Base-by-base conservation (phyloP, 1,140 invertebrate genomes). In the Micrasema minimum region DNA sequence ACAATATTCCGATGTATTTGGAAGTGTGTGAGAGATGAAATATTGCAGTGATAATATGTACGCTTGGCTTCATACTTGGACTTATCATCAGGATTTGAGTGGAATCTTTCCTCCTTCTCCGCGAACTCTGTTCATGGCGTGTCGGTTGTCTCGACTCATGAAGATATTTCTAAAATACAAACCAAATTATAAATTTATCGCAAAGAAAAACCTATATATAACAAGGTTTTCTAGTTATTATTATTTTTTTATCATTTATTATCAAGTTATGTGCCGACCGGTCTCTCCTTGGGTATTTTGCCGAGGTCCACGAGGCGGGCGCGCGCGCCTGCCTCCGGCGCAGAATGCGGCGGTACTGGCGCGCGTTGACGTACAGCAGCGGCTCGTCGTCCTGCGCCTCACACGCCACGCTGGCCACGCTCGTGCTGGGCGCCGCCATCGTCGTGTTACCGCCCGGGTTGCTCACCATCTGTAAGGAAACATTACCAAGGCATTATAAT, bases 311-410 rank as follows among this genome's bases (percentile, higher is more conserved):
- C 95, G 46, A 98, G 83, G 80, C 96, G 96, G 0, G 96, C 96
- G 50, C 96, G 83, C 0, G 95, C 96, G 95, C 96, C 77, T 96
- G 93, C 62, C 96, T 83, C 71, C 96, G 84, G 79, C 96, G 96
- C 6, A 98, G 84, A 78, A 98, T 98, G 67, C 95, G 87, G 78
- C 95, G 93, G 81, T 98, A 98, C 79, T 99, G 98, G 80, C 97
- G 97, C n/a, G 96, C 96, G 87, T 99, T 99, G 0, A 99, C 98
- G 83, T 99, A 99, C 6, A 99, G 81, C 1, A 96, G 95, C 78
- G 98, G 95, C 80, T 97, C 95, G 82, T 96, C 93, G 12, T 95
- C 85, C 65, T 95, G 85, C 80, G 93, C 93, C 0, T 90, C 87
- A 78, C 85, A 72, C 75, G 84, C 57, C 23, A 35, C 26, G 5